phyloP scores from a whole-genome alignment of 2,888 invertebrate species.

The Cantharis lateralis region DNA sequence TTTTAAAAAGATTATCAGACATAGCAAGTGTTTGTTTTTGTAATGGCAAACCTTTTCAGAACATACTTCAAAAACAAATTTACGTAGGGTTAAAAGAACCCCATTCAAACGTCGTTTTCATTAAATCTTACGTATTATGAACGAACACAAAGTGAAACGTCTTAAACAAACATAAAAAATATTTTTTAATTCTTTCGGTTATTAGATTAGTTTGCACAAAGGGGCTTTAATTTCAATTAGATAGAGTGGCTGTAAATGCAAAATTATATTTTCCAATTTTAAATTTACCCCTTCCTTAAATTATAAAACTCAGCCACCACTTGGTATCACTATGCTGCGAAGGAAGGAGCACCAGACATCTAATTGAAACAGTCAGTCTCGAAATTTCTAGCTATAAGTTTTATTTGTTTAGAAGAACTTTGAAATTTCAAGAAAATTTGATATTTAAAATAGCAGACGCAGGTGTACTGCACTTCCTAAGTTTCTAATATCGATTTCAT shows the following conservation, averaged over 20 bases:
- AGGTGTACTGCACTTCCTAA: not conserved
- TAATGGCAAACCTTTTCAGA: not conserved
- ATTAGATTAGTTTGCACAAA: constrained; percentile 18
- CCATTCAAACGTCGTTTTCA: not conserved
- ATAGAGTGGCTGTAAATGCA: constrained; percentile 10
- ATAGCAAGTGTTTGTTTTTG: not conserved
- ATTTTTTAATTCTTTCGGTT: not conserved
- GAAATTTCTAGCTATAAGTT: constrained; percentile 7
- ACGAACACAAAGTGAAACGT: not conserved
- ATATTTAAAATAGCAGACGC: not conserved
- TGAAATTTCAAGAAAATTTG: not conserved
- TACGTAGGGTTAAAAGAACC: not conserved
- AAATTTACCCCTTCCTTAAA: constrained; percentile 1
- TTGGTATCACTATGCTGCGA: constrained; percentile 4
- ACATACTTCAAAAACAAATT: not conserved
- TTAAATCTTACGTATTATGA: not conserved
- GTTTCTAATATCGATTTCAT: not conserved
- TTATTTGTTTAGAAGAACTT: constrained; percentile 18
- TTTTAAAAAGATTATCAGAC: not conserved
- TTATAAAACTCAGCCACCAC: not conserved
- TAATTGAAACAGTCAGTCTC: constrained; percentile 21
- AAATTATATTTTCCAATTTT: constrained; percentile 14
- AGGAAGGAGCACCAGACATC: constrained; percentile 7
- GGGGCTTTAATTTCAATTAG: constrained; percentile 20
- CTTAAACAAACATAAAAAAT: not conserved